phyloP scores from a whole-genome alignment of 2,888 invertebrate species.

The Papilio protenor region DNA sequence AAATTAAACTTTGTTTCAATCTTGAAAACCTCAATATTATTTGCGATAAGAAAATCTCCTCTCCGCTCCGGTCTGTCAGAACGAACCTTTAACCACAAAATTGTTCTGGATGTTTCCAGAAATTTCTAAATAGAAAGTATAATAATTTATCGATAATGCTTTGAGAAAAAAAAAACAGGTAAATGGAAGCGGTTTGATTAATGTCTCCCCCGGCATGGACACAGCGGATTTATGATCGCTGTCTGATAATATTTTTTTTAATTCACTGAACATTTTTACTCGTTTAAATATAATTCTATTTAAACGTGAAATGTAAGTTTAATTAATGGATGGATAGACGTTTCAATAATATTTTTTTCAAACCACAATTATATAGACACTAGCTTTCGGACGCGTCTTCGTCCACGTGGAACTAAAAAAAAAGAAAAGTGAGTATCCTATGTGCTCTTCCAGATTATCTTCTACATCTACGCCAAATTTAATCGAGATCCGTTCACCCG shows the following conservation, averaged over 20 bases:
- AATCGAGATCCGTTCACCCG: no score
- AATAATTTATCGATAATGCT: constrained; percentile 22
- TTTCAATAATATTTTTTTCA: no score
- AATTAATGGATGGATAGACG: neutral
- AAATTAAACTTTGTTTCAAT: no score
- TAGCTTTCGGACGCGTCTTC: no score
- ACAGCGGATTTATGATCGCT: constrained; percentile 18
- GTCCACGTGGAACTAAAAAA: neutral
- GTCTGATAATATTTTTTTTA: neutral
- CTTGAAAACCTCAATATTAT: neutral
- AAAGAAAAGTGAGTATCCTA: no score
- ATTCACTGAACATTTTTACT: neutral
- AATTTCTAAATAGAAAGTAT: neutral
- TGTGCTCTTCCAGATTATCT: no score
- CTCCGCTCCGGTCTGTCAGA: no score
- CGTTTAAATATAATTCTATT: neutral
- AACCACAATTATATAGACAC: neutral
- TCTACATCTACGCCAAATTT: no score
- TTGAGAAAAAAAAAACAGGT: constrained; percentile 19
- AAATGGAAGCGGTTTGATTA: constrained; percentile 25
- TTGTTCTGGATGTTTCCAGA: neutral
- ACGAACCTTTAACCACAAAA: neutral
- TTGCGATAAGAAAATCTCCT: neutral
- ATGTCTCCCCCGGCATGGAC: constrained; percentile 15
- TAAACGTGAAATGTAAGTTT: neutral